A percentile compares a stretch with the other conserved stretches of the same genome.
phyloP scores from a whole-genome alignment of 37 sponge, comb jelly and placozoan species.

The Cladorhizidae sp. region DNA sequence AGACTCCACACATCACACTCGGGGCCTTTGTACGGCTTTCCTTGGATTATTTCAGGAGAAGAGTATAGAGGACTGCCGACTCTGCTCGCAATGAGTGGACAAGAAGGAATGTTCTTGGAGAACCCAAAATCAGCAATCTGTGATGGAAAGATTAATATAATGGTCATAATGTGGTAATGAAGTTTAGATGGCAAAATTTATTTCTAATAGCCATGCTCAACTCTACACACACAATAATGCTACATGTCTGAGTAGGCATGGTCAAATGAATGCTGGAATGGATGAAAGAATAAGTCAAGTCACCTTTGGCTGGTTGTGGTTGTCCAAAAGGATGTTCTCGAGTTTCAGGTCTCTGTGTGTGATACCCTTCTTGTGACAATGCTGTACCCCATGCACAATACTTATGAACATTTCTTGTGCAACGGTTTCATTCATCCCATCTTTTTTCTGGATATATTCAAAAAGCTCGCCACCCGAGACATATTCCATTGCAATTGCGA shows the following conservation, averaged over 20 bases:
- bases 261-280: too few relatives aligned
- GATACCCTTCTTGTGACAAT: slow-evolving; percentile 59
- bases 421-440: slow-evolving; percentile 31
- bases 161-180: too few relatives aligned
- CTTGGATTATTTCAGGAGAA: slow-evolving; percentile 79
- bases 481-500: slow-evolving; percentile 48
- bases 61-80: slow-evolving; percentile 86
- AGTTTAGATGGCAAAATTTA: too few relatives aligned
- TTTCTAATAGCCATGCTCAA: too few relatives aligned
- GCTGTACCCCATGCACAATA: slow-evolving; percentile 30
- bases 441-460: slow-evolving; percentile 31
- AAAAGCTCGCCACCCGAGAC: slow-evolving; percentile 48
- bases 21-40: slow-evolving; percentile 76
- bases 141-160: too few relatives aligned
- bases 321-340: slow-evolving; percentile 72
- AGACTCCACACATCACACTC: slow-evolving; percentile 90
- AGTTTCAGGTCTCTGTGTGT: slow-evolving; percentile 78
- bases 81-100: slow-evolving; percentile 49
- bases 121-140: slow-evolving; percentile 88
- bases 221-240: too few relatives aligned
- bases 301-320: slow-evolving; percentile 55
- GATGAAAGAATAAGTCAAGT: background rate
- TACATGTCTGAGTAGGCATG: too few relatives aligned
- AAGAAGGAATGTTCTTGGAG: slow-evolving; percentile 50
- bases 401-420: slow-evolving; percentile 35